Base-by-base conservation (phyloP, 2,888 invertebrate species). In the Linyphia triangularis region DNA sequence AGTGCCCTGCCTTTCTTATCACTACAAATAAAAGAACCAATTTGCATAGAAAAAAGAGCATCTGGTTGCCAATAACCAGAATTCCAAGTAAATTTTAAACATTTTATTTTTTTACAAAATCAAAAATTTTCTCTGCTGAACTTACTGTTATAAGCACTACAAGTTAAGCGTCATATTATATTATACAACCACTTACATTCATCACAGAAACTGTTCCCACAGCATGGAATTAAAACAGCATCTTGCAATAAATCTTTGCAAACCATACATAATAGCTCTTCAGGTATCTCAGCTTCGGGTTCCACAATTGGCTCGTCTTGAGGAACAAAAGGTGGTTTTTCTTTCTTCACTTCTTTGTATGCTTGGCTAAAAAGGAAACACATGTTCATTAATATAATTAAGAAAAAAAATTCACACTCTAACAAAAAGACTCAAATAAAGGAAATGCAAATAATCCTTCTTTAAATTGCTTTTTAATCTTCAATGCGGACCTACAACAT, bases 151-250 rank as follows among this genome's bases (percentile, higher is more conserved):
- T n/a, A n/a, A n/a, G n/a, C n/a, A n/a, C n/a, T n/a, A n/a, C n/a
- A n/a, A n/a, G n/a, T n/a, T n/a, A n/a, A n/a, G n/a, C n/a, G n/a
- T n/a, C n/a, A n/a, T n/a, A n/a, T n/a, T n/a, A n/a, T n/a, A n/a
- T n/a, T n/a, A n/a, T n/a, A n/a, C 13, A 0, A 83, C 9, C 9
- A 94, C 95, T 94, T 94, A 96, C 99, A 99, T 93, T 99, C 99
- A 93, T 99, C 99, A 93, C 99, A 99, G 93, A 98, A 99, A 10
- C 98, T 98, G 93, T 97, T 97, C 3, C 99, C 99, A 93, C 99
- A 99, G 93, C 99, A 99, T 0, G 98, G 98, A 92, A 98, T 98
- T 95, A 99, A 96, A 33, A 99, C 98, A 51, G 99, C 99, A 93
- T 99, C 99, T 0, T 96, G 95, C 90, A 99, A 95, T 59, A 99